phyloP scores from a whole-genome alignment of 2,797 vertebrate species.

The Semotilus atromaculatus region DNA sequence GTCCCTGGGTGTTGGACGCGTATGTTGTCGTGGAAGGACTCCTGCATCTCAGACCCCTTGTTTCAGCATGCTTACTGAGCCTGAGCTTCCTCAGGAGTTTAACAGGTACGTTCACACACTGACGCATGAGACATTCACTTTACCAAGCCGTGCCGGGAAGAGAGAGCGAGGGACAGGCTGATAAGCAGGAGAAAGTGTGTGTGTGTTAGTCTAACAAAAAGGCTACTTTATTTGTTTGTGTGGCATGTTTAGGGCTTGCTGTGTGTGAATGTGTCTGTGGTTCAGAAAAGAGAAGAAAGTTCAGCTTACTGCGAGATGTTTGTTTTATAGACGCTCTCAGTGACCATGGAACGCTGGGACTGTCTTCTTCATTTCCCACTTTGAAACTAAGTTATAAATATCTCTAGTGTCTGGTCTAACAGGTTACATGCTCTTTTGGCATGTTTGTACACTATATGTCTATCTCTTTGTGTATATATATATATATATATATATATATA shows the following conservation, averaged over 20 bases:
- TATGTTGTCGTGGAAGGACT: slow-evolving; percentile 87
- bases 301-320: slow-evolving; percentile 56
- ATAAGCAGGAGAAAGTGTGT: slow-evolving; percentile 40
- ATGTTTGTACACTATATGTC: background rate
- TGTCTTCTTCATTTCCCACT: slow-evolving; percentile 5
- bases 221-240: slow-evolving; percentile 50
- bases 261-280: slow-evolving; percentile 44
- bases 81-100: slow-evolving; percentile 98
- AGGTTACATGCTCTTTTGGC: slow-evolving; percentile 27
- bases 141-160: slow-evolving; percentile 7
- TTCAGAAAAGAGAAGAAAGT: slow-evolving; percentile 59
- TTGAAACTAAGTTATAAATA: slow-evolving; percentile 62
- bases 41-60: slow-evolving; percentile 83
- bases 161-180: slow-evolving; percentile 18
- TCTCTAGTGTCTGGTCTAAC: slow-evolving; percentile 54
- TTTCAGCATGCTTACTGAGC: slow-evolving; percentile 99
- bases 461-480: background rate
- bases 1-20: slow-evolving; percentile 80
- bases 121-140: slow-evolving; percentile 51
- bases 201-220: slow-evolving; percentile 22
- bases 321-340: slow-evolving; percentile 24
- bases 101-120: slow-evolving; percentile 87
- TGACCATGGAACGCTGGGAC: slow-evolving; percentile 45
- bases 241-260: slow-evolving; percentile 44
- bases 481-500: background rate